These are phyloP conservation scores for Monoplex corrugatus DNA, from an alignment of 2,888 invertebrate species.

Conservation along the genomic window DNA sequence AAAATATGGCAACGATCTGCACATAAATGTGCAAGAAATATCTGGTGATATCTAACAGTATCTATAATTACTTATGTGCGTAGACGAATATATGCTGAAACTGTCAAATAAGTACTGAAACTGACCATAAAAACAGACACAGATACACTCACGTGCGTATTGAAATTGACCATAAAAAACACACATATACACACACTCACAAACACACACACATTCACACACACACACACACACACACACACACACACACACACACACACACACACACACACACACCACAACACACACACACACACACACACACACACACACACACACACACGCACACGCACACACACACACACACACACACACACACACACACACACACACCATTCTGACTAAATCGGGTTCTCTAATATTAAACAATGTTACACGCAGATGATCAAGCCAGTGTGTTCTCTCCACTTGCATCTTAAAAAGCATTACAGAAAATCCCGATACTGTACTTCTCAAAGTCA, in stretches of 20 bases:
- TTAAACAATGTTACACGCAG: not conserved
- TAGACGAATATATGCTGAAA: too few relatives aligned
- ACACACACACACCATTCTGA: conserved; percentile 25
- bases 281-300: conserved; percentile 21
- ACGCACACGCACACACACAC: not conserved
- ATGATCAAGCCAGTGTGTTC: not conserved
- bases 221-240: conserved; percentile 6
- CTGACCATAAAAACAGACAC: not conserved
- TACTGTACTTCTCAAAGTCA: too few relatives aligned
- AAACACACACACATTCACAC: not conserved
- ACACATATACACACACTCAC: not conserved
- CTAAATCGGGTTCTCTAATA: not conserved
- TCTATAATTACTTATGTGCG: too few relatives aligned
- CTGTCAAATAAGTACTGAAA: too few relatives aligned
- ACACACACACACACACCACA: conserved; percentile 11
- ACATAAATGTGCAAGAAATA: too few relatives aligned
- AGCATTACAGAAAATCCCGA: too few relatives aligned
- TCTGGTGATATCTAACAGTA: too few relatives aligned
- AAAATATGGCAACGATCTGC: too few relatives aligned
- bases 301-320: conserved; percentile 24
- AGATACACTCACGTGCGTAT: not conserved
- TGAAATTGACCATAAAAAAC: not conserved
- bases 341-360: not conserved
- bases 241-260: conserved; percentile 15
- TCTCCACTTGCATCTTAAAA: too few relatives aligned